A percentile compares a stretch with the other conserved stretches of the same genome.
These are phyloP conservation scores for Amphiprion clarkii DNA, from an alignment of 2,797 vertebrate species.

Conservation along the genomic window DNA sequence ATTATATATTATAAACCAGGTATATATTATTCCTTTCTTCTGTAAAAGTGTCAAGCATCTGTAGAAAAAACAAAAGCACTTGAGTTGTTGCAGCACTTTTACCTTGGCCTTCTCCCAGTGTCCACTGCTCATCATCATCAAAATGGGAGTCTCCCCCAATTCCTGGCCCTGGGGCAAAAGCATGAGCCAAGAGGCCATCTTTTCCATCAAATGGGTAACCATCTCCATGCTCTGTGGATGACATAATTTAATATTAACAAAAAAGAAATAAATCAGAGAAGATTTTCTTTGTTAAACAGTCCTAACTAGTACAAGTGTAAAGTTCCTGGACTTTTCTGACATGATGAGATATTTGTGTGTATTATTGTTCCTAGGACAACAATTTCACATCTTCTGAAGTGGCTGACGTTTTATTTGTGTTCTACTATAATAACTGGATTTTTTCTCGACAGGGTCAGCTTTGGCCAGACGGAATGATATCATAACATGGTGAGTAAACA, in stretches of 20 bases:
- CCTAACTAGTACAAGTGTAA: neutral
- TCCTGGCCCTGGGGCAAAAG: conserved; percentile 94
- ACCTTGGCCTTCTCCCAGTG: conserved; percentile 98
- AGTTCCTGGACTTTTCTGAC: neutral
- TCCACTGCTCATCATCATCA: conserved; percentile 99
- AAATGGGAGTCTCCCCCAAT: conserved; percentile 99
- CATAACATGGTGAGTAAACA: conserved; percentile 32
- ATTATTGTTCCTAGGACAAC: neutral
- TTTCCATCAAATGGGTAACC: conserved; percentile 99
- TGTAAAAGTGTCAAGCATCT: neutral
- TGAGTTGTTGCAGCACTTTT: conserved; percentile 21
- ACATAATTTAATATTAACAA: conserved; percentile 28
- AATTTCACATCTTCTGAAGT: neutral
- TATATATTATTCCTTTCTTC: neutral
- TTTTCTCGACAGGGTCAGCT: conserved; percentile 24
- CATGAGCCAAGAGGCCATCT: conserved; percentile 97
- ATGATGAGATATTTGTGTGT: neutral
- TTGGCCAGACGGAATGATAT: conserved; percentile 37
- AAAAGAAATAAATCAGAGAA: neutral
- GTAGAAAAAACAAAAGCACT: neutral
- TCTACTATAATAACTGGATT: conserved; percentile 37
- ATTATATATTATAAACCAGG: too few relatives aligned
- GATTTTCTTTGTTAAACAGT: neutral
- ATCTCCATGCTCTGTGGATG: conserved; percentile 93
- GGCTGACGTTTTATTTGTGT: conserved; percentile 17